Evolutionary conservation across 1,140 invertebrate species (phyloP), one percentile per base, ranked within the genome.

Genomic region (Microplitis demolitor): DNA sequence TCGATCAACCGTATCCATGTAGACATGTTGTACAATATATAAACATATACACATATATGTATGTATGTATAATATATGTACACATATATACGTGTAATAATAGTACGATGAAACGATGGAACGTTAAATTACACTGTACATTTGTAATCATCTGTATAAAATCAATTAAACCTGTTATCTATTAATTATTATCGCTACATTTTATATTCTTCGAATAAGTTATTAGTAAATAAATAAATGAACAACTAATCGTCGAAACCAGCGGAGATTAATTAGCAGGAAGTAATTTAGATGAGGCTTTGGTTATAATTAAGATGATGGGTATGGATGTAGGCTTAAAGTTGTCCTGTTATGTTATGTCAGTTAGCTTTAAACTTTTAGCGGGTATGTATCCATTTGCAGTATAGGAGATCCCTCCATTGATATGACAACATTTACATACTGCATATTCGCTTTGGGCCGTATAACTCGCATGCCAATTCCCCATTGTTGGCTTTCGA

Each of bases 401-500:
- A 45, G 39, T 45, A 24, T 2, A 24, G 39, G 39, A 87, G 86
- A 87, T 87, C 80, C 82, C 79, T 78, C 39, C 39, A 84, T 82
- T 84, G 84, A 87, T 87, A 87, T 87, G 85, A 87, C 85, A 87
- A 87, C 84, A 87, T 87, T 87, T 87, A 87, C 86, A 87, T 85
- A 87, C 85, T 86, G 85, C 85, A 87, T 87, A 86, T 86, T 86
- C 84, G 85, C 82, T 85, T 78, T 82, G 79, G 82, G 83, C 82
- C 82, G 82, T 85, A 85, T 83, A 83, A 63, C 71, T 84, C 80
- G 78, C 79, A 80, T 77, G 78, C 83, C 84, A 81, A 86, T 86
- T 86, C 81, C 80, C 85, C 72, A 85, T 85, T 87, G 84, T 87
- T 86, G 83, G 84, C 80, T 85, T 84, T 84, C 83, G 81, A 80